phyloP scores from a whole-genome alignment of 2,113 vertebrate species.

The Channa maculata region DNA sequence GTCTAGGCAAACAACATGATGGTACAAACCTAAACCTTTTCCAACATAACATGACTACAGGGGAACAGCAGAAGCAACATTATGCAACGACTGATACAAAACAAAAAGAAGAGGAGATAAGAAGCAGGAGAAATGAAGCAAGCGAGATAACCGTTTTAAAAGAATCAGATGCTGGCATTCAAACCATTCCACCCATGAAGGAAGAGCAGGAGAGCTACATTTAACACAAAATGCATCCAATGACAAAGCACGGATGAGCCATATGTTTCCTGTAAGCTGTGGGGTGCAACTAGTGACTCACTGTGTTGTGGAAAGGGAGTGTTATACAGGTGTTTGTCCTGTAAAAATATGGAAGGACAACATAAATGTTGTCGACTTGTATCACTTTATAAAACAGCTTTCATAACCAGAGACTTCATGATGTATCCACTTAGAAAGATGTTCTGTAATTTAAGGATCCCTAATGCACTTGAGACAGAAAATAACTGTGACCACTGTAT shows the following conservation, averaged over 20 bases:
- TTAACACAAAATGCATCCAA: constrained; percentile 19
- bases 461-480: constrained; percentile 48
- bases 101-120: constrained; percentile 19
- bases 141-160: constrained; percentile 84
- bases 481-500: constrained; percentile 40
- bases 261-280: constrained; percentile 19
- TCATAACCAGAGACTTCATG: constrained; percentile 12
- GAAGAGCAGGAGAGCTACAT: constrained; percentile 88
- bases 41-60: constrained; percentile 18
- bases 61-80: constrained; percentile 16
- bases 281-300: background rate
- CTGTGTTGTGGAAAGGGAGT: background rate
- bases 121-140: constrained; percentile 28
- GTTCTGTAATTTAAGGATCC: constrained; percentile 27
- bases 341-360: constrained; percentile 21
- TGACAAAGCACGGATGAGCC: constrained; percentile 11
- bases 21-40: constrained; percentile 18
- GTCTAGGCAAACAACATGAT: background rate
- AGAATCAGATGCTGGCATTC: constrained; percentile 87
- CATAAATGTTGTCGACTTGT: background rate
- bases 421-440: constrained; percentile 30
- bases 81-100: constrained; percentile 28
- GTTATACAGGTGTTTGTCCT: constrained; percentile 8
- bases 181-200: constrained; percentile 89
- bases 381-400: constrained; percentile 21